These are phyloP conservation scores for Amblyornis subalaris DNA, from an alignment of 2,113 vertebrate genomes.

Conservation along the genomic window DNA sequence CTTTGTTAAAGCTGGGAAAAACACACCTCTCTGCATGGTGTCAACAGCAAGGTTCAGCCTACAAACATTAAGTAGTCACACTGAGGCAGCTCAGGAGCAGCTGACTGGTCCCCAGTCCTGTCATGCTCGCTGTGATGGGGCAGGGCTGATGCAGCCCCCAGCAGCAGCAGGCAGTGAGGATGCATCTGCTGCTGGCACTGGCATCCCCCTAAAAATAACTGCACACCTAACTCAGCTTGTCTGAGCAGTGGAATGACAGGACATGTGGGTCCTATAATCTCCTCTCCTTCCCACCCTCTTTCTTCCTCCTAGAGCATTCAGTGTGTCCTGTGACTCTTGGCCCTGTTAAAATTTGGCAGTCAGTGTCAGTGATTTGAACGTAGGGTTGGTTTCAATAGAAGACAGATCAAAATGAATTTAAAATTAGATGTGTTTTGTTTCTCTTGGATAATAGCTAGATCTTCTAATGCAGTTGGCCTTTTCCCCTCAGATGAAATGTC, in stretches of 20 bases:
- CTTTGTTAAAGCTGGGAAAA: background rate
- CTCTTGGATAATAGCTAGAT: background rate
- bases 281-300: too few species aligned
- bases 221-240: background rate
- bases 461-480: background rate
- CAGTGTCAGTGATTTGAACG: background rate
- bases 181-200: background rate
- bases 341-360: background rate
- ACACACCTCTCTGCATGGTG: background rate
- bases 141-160: background rate
- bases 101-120: background rate
- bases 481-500: background rate
- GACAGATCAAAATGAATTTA: constrained; percentile 12
- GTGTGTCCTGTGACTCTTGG: background rate
- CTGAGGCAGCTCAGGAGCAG: accelerated
- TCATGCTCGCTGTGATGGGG: accelerated
- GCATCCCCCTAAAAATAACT: background rate
- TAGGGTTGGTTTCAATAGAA: background rate
- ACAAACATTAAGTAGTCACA: accelerated
- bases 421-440: background rate
- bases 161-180: accelerated
- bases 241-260: background rate
- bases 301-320: background rate
- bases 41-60: background rate
- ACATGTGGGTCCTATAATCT: background rate